These are phyloP conservation scores for Gavia stellata DNA, from an alignment of 2,113 vertebrate genomes.

Conservation along the genomic window DNA sequence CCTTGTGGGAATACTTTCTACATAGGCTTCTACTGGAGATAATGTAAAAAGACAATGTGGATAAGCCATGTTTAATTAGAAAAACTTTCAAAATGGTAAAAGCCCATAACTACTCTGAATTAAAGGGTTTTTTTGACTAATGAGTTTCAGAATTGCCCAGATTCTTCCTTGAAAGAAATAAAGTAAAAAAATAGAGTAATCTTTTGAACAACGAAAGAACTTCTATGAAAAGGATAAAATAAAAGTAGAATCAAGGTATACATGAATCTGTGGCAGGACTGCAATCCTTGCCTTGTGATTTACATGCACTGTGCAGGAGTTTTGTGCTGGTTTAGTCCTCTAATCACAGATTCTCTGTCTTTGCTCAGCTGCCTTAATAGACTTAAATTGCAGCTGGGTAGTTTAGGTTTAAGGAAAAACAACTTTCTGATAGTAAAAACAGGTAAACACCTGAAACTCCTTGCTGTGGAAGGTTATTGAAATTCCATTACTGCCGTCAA, in stretches of 20 bases:
- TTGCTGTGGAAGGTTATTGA: neutral
- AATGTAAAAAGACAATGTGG: neutral
- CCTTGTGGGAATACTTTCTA: neutral
- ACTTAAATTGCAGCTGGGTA: neutral
- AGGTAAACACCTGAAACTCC: neutral
- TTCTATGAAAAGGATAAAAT: neutral
- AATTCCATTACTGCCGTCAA: neutral
- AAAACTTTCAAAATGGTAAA: neutral
- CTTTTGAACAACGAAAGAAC: neutral
- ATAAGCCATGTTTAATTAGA: neutral
- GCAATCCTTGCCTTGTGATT: neutral
- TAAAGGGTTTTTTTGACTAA: neutral
- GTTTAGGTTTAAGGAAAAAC: neutral
- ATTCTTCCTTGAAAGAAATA: neutral
- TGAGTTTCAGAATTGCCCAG: neutral
- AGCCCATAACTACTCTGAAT: neutral
- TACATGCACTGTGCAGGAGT: neutral
- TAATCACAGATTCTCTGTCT: neutral
- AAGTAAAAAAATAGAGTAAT: neutral
- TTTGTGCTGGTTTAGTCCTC: neutral
- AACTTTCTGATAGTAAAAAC: neutral
- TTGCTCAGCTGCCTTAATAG: neutral
- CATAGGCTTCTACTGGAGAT: neutral
- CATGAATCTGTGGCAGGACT: neutral
- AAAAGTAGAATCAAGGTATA: neutral